A percentile compares a stretch with the other conserved stretches of the same genome.
Conservation (phyloP, 2,888 invertebrate genomes). For the Epistrophe grossulariae region DNA sequence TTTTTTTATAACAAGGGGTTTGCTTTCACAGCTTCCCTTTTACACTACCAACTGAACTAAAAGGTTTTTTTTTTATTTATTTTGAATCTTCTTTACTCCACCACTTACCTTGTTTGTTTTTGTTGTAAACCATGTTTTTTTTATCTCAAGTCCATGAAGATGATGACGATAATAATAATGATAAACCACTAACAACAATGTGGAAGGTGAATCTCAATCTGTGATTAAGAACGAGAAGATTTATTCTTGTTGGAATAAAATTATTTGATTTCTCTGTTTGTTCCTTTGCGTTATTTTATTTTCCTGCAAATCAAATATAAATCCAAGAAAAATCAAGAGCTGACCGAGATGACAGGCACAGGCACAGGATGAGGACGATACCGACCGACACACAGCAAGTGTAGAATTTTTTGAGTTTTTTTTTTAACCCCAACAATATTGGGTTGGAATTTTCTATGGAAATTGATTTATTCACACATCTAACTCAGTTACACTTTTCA, state of each 20-base stretch:
- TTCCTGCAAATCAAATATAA: slow-evolving; percentile 14
- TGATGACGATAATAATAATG: slow-evolving; percentile 17
- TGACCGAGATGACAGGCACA: slow-evolving; percentile 12
- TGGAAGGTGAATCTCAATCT: slow-evolving; percentile 11
- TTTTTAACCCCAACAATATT: not conserved
- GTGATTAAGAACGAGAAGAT: slow-evolving; percentile 24
- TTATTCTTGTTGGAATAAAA: slow-evolving; percentile 50
- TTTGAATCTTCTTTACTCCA: slow-evolving; percentile 4
- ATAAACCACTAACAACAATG: slow-evolving; percentile 38
- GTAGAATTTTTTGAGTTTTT: not conserved
- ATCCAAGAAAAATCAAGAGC: not conserved
- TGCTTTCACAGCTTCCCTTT: slow-evolving; percentile 8
- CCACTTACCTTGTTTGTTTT: slow-evolving; percentile 55
- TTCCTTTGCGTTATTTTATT: slow-evolving; percentile 16
- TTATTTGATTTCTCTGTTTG: slow-evolving; percentile 16
- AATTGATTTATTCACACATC: slow-evolving; percentile 23
- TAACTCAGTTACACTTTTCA: slow-evolving; percentile 8
- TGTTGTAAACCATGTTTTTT: slow-evolving; percentile 29
- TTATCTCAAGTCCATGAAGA: slow-evolving; percentile 46
- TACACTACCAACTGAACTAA: not conserved
- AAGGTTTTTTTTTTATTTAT: slow-evolving; percentile 33
- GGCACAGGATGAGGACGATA: not conserved
- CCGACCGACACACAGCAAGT: slow-evolving; percentile 7
- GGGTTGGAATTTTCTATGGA: slow-evolving; percentile 13
- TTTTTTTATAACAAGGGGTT: not conserved